Conservation (phyloP, 1,140 invertebrate genomes). For the Cardiocondyla obscurior region DNA sequence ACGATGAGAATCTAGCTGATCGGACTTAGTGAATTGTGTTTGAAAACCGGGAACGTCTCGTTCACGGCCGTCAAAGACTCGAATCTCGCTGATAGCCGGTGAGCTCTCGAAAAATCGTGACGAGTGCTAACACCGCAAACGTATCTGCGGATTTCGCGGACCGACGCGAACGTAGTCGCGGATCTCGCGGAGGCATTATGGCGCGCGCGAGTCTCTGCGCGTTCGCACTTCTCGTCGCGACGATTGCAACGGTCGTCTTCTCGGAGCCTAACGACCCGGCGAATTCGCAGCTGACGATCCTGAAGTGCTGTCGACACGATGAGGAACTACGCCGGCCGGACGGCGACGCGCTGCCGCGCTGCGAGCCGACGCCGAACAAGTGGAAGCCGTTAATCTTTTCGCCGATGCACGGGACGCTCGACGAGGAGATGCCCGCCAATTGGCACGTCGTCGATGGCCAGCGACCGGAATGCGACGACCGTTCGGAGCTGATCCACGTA, state of each 20-base stretch:
- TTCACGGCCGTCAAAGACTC: too few relatives aligned
- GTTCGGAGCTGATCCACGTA: slow-evolving; percentile 75
- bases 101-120: too few relatives aligned
- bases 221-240: neutral
- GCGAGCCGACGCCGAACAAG: slow-evolving; percentile 59
- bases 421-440: slow-evolving; percentile 78
- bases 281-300: slow-evolving; percentile 73
- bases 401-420: slow-evolving; percentile 71
- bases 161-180: neutral
- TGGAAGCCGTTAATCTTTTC: slow-evolving; percentile 85
- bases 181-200: neutral
- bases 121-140: too few relatives aligned
- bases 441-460: slow-evolving; percentile 81
- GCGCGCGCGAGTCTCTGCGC: neutral
- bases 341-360: slow-evolving; percentile 55
- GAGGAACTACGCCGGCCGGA: slow-evolving; percentile 75
- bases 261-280: slow-evolving; percentile 42
- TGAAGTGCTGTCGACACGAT: slow-evolving; percentile 84
- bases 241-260: neutral
- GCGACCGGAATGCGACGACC: slow-evolving; percentile 79
- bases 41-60: too few relatives aligned
- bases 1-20: neutral
- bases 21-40: too few relatives aligned
- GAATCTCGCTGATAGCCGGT: too few relatives aligned
- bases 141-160: too few relatives aligned